These are phyloP conservation scores for Chaetops frenatus DNA, from an alignment of 2,113 vertebrate species.

Conservation along the genomic window DNA sequence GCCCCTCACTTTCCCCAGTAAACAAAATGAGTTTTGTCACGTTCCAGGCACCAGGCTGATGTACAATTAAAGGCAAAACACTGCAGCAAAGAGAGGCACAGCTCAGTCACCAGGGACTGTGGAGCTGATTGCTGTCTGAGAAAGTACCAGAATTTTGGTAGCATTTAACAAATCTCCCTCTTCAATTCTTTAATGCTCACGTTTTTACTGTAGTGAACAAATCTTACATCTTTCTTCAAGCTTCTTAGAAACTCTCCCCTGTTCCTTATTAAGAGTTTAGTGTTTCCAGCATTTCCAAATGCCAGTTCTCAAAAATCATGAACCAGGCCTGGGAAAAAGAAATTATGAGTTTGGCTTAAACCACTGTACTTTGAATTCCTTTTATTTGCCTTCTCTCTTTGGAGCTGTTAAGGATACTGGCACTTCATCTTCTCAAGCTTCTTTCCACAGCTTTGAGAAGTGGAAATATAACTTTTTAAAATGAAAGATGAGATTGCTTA, in stretches of 20 bases:
- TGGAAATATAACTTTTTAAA: conserved; percentile 18
- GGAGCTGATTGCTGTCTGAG: not conserved
- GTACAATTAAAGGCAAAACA: conserved; percentile 9
- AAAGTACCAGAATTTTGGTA: not conserved
- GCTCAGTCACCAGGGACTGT: not conserved
- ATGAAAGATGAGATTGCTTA: not conserved
- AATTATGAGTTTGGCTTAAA: conserved; percentile 26
- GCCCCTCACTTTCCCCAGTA: not conserved
- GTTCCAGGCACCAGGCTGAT: not conserved
- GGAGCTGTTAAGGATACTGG: not conserved
- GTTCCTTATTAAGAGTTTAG: conserved; percentile 25
- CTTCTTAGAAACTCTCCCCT: not conserved
- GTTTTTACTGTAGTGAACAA: not conserved
- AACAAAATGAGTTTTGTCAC: not conserved
- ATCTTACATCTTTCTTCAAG: not conserved
- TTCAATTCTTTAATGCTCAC: not conserved
- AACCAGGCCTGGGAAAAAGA: conserved; percentile 5
- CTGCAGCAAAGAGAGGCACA: not conserved
- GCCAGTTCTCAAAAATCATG: not conserved
- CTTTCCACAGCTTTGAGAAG: not conserved
- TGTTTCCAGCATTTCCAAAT: not conserved
- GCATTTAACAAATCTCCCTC: not conserved
- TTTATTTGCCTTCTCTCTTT: conserved; percentile 44
- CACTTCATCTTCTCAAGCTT: conserved; percentile 18
- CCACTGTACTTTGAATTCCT: not conserved